A percentile compares a stretch with the other conserved stretches of the same genome.
These are phyloP conservation scores for Xiphophorus hellerii DNA, from an alignment of 2,113 vertebrate genomes.

Conservation along the genomic window DNA sequence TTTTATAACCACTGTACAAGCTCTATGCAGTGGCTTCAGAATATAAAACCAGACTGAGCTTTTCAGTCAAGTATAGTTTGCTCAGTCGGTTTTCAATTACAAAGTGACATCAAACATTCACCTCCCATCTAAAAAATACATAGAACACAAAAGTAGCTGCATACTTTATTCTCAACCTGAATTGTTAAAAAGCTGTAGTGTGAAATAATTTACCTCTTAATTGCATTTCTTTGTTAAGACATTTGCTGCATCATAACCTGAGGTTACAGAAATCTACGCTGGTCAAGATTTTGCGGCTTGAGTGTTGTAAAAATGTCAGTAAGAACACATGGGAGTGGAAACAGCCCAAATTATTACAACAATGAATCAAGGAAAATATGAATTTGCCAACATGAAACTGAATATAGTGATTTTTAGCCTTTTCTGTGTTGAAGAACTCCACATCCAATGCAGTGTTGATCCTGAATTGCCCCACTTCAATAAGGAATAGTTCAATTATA, in stretches of 20 bases:
- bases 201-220: slow-evolving; percentile 59
- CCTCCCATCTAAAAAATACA: slow-evolving; percentile 32
- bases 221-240: slow-evolving; percentile 48
- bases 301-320: neutral
- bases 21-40: no score
- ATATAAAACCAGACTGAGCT: no score
- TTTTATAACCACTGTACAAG: no score
- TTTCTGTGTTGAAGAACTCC: no score
- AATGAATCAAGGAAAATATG: neutral
- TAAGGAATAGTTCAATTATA: no score
- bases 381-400: neutral
- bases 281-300: neutral
- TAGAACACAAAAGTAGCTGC: neutral
- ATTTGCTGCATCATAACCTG: neutral
- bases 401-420: neutral
- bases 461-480: no score
- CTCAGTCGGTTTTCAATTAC: slow-evolving; percentile 6
- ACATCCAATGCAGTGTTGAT: no score
- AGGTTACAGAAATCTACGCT: neutral
- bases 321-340: neutral
- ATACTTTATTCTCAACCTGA: slow-evolving; percentile 23
- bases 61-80: slow-evolving; percentile 3
- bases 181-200: slow-evolving; percentile 31
- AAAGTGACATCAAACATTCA: slow-evolving; percentile 34
- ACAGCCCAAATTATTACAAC: neutral